A percentile compares a stretch with the other conserved stretches of the same genome.
Evolutionary conservation across 2,888 invertebrate species (phyloP).

Genomic region (Nephrotoma guestfalica): DNA sequence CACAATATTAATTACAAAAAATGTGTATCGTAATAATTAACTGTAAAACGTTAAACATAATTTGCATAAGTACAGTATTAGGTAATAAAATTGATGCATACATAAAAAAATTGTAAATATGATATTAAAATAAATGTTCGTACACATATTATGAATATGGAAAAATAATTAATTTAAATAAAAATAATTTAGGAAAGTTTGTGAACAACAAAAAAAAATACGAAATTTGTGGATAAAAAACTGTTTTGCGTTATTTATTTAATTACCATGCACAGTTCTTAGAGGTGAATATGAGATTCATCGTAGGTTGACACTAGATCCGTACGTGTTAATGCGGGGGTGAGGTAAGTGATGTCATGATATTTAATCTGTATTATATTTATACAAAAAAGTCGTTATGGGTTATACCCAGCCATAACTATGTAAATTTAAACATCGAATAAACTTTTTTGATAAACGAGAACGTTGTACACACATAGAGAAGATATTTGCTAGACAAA

Average conservation of each 20-base stretch:
- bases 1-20: background rate
- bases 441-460: too few species aligned
- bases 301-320: too few species aligned
- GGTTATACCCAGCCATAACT: too few species aligned
- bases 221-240: background rate
- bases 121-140: background rate
- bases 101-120: background rate
- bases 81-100: background rate
- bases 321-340: too few species aligned
- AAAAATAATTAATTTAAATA: background rate
- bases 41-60: background rate
- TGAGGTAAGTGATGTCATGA: too few species aligned
- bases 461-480: too few species aligned
- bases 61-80: background rate
- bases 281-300: too few species aligned
- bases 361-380: too few species aligned
- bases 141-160: background rate
- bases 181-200: background rate
- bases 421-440: too few species aligned
- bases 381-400: too few species aligned
- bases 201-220: background rate
- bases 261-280: background rate
- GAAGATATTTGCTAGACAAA: too few species aligned
- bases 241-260: background rate
- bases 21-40: background rate